phyloP scores from a whole-genome alignment of 2,113 vertebrate genomes.

The Probosciger aterrimus region DNA sequence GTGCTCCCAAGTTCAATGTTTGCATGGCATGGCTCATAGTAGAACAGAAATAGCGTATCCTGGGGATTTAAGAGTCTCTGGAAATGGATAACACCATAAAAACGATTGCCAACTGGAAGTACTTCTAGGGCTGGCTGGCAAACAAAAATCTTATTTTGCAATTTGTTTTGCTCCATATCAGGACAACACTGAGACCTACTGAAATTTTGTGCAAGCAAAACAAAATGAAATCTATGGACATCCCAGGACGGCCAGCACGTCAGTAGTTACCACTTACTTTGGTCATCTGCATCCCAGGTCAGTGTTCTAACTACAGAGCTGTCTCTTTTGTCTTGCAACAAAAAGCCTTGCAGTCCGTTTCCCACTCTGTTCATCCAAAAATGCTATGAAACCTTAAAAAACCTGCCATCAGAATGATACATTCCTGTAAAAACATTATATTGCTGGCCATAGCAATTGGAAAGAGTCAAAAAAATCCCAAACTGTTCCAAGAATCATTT shows the following conservation, averaged over 20 bases:
- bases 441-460: background rate
- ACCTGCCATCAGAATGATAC: background rate
- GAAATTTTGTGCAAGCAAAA: background rate
- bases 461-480: background rate
- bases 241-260: background rate
- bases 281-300: background rate
- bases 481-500: background rate
- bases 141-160: slow-evolving; percentile 27
- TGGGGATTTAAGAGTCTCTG: background rate
- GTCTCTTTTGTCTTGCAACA: background rate
- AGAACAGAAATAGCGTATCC: background rate
- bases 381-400: background rate
- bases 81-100: background rate
- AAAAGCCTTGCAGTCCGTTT: background rate
- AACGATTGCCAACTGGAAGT: background rate
- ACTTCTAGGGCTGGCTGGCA: slow-evolving; percentile 15
- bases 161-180: background rate
- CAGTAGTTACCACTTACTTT: background rate
- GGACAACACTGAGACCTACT: background rate
- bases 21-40: background rate
- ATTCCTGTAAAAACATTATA: background rate
- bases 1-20: background rate
- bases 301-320: rapidly evolving
- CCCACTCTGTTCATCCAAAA: background rate
- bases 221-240: rapidly evolving